phyloP scores from a whole-genome alignment of 2,113 vertebrate species.

The Saccopteryx leptura region DNA sequence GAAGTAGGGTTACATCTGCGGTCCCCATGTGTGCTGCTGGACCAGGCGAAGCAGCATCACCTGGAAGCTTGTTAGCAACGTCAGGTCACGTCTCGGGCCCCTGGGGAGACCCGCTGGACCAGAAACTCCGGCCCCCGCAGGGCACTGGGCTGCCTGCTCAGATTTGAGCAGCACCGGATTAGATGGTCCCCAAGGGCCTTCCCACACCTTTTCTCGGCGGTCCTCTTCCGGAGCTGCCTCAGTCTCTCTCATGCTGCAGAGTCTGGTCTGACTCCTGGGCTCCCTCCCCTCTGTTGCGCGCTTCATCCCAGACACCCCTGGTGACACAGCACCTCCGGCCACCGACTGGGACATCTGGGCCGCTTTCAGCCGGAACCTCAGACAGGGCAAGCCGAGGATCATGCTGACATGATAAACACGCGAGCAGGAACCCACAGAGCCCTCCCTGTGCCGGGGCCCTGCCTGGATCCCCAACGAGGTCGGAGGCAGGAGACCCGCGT shows the following conservation, averaged over 20 bases:
- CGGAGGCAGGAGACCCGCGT: not conserved
- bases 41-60: not conserved
- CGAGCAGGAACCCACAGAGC: not conserved
- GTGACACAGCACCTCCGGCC: not conserved
- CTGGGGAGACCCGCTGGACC: rapidly evolving
- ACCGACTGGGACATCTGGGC: rapidly evolving
- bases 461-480: not conserved
- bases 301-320: not conserved
- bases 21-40: too few species aligned
- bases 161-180: not conserved
- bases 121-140: not conserved
- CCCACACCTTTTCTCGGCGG: not conserved
- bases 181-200: not conserved
- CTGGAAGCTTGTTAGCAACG: not conserved
- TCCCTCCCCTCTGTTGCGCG: rapidly evolving
- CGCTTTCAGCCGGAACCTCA: not conserved
- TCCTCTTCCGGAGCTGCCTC: not conserved
- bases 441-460: not conserved
- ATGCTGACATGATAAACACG: rapidly evolving
- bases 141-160: rapidly evolving
- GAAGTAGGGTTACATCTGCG: not conserved
- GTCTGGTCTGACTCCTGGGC: not conserved
- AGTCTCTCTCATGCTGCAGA: not conserved
- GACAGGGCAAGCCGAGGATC: rapidly evolving
- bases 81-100: rapidly evolving